A percentile compares a stretch with the other conserved stretches of the same genome.
phyloP scores from a whole-genome alignment of 2,888 invertebrate species.

The Lithosia quadra region DNA sequence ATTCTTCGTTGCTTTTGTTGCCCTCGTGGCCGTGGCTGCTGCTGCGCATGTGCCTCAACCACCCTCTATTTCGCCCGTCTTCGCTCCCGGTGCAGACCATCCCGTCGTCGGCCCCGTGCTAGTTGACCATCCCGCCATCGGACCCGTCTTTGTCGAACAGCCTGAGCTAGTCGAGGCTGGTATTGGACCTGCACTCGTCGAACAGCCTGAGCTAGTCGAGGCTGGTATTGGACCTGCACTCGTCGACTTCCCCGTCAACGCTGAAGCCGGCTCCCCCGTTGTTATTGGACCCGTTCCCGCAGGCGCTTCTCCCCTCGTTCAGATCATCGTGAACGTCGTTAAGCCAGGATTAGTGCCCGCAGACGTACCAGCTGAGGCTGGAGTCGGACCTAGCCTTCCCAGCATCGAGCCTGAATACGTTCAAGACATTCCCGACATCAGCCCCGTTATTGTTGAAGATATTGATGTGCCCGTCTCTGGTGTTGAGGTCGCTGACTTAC shows the following conservation, averaged over 20 bases:
- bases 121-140: slow-evolving; percentile 20
- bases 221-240: slow-evolving; percentile 55
- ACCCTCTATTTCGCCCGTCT: neutral
- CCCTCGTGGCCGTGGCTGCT: slow-evolving; percentile 58
- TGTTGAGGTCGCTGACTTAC: slow-evolving; percentile 28
- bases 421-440: too few species aligned
- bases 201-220: slow-evolving; percentile 19
- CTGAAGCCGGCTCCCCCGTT: slow-evolving; percentile 10
- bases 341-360: too few species aligned
- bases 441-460: neutral
- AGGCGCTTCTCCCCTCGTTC: slow-evolving; percentile 42
- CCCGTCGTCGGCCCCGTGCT: neutral
- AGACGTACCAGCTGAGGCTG: neutral
- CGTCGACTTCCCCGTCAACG: slow-evolving; percentile 36
- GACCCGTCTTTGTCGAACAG: slow-evolving; percentile 32
- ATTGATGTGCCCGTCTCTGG: slow-evolving; percentile 21
- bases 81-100: slow-evolving; percentile 37
- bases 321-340: slow-evolving; percentile 48
- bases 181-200: slow-evolving; percentile 51
- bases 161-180: slow-evolving; percentile 29
- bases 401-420: neutral
- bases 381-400: neutral
- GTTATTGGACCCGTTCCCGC: slow-evolving; percentile 9
- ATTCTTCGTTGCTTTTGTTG: slow-evolving; percentile 62
- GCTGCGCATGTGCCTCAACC: slow-evolving; percentile 10